A percentile compares a stretch with the other conserved stretches of the same genome.
These are phyloP conservation scores for Formica selysi DNA, from an alignment of 1,140 invertebrate genomes.

Conservation along the genomic window DNA sequence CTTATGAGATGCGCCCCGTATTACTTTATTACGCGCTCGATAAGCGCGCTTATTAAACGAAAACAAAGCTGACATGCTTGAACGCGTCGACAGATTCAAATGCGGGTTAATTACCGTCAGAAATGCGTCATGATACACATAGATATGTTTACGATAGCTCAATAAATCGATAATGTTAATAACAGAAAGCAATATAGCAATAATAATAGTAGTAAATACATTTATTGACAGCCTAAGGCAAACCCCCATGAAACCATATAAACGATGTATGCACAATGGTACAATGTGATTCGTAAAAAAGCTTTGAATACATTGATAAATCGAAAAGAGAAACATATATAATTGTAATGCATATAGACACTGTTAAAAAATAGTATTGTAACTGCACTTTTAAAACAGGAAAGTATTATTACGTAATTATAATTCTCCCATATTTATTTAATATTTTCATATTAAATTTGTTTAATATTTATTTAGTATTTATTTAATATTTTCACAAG, in stretches of 20 bases:
- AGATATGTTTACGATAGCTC: not conserved
- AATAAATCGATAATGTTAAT: conserved; percentile 29
- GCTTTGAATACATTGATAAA: not conserved
- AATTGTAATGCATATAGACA: not conserved
- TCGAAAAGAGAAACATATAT: not conserved
- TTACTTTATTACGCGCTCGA: conserved; percentile 36
- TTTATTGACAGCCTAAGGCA: not conserved
- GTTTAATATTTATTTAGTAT: not conserved
- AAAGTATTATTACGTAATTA: too few relatives aligned
- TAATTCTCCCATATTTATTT: not conserved
- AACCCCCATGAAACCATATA: not conserved
- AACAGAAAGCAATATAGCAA: conserved; percentile 15
- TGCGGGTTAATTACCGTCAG: conserved; percentile 22
- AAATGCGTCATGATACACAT: conserved; percentile 9
- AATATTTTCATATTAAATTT: not conserved
- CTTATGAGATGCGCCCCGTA: not conserved
- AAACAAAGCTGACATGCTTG: conserved; percentile 16
- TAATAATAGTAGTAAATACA: not conserved
- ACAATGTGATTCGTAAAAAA: not conserved
- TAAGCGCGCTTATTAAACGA: conserved; percentile 47
- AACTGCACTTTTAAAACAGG: too few relatives aligned
- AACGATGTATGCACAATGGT: not conserved
- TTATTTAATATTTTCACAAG: not conserved
- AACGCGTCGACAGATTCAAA: not conserved
- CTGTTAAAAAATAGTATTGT: too few relatives aligned